These are phyloP conservation scores for Propithecus deckenii DNA, from an alignment of 2,797 vertebrate species.

Conservation along the genomic window DNA sequence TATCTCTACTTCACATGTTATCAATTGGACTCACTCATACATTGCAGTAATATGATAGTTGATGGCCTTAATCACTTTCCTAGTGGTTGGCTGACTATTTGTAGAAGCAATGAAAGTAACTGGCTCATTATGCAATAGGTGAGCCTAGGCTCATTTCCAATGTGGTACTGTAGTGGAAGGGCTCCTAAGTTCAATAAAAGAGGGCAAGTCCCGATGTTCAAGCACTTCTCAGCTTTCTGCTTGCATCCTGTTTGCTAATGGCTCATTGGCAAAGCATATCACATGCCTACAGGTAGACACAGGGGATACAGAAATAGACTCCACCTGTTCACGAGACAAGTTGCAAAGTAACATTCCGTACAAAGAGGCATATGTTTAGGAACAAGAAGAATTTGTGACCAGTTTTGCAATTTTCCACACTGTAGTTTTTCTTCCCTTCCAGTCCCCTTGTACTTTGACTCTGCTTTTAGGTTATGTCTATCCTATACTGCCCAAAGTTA, in stretches of 20 bases:
- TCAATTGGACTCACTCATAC: not conserved
- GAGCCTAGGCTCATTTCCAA: not conserved
- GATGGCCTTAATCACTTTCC: conserved; percentile 3
- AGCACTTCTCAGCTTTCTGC: conserved; percentile 5
- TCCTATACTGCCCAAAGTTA: not conserved
- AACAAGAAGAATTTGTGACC: not conserved
- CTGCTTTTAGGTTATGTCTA: conserved; percentile 6
- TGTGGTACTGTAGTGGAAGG: not conserved
- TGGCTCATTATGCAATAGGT: not conserved
- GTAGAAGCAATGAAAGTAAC: not conserved
- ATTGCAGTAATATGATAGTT: not conserved
- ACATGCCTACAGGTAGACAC: not conserved
- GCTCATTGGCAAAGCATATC: not conserved
- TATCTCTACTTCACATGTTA: not conserved
- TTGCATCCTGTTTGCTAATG: not conserved
- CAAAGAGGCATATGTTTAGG: not conserved
- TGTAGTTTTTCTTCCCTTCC: not conserved
- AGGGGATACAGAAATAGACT: not conserved
- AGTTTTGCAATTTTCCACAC: not conserved
- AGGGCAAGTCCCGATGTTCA: not conserved
- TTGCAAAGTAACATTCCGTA: not conserved
- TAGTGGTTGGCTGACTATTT: not conserved
- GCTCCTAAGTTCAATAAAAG: not conserved
- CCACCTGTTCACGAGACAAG: not conserved
- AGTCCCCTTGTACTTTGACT: conserved; percentile 6